Percentiles rank a stretch among this genome's conserved stretches.
Evolutionary conservation across 2,888 invertebrate species (phyloP).

Genomic region (Lepidochitona cinerea): DNA sequence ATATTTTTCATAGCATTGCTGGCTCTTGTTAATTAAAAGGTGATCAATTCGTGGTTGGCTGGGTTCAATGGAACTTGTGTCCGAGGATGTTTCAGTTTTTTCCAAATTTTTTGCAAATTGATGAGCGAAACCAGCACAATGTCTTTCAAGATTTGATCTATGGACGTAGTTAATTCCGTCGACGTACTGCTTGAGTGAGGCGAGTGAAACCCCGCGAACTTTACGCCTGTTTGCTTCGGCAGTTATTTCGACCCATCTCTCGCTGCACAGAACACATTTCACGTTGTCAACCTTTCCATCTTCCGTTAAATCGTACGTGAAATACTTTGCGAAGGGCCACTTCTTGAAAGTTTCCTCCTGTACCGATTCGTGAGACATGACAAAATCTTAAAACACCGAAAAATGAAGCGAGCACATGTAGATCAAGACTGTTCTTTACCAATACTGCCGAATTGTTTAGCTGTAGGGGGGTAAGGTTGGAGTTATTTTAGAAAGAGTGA

Average conservation of each 20-base stretch:
- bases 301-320: neutral
- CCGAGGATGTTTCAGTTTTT: neutral
- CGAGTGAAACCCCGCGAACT: neutral
- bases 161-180: neutral
- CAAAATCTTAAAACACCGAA: neutral
- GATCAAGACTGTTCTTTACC: too few species aligned
- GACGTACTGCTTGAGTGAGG: neutral
- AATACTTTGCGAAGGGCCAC: neutral
- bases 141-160: neutral
- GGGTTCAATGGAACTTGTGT: neutral
- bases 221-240: neutral
- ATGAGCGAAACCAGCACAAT: neutral
- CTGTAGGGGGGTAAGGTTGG: too few species aligned
- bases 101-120: neutral
- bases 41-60: neutral
- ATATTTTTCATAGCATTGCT: neutral
- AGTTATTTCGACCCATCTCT: neutral
- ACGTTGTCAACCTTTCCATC: neutral
- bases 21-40: neutral
- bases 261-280: neutral
- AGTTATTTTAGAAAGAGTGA: too few species aligned
- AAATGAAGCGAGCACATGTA: too few species aligned
- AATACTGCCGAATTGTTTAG: too few species aligned
- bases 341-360: neutral
- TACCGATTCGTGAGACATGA: neutral